Evolutionary conservation across 2,113 vertebrate species (phyloP).

Genomic region (Neolamprologus ventralis): DNA sequence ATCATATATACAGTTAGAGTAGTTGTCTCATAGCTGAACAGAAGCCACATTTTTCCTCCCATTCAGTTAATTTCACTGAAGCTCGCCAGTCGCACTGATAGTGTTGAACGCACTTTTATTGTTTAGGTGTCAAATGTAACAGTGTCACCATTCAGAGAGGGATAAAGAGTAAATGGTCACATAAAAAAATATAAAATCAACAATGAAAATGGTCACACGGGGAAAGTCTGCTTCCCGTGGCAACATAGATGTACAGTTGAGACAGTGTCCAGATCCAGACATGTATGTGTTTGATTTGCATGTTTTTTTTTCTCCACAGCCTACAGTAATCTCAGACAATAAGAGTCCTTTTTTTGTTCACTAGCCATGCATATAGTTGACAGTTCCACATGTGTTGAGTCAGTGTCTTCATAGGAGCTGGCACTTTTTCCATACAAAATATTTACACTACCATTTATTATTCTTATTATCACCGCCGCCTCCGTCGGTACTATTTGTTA

Average conservation of each 20-base stretch:
- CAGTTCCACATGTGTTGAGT: slow-evolving; percentile 49
- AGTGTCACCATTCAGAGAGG: slow-evolving; percentile 68
- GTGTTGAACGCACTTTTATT: slow-evolving; percentile 74
- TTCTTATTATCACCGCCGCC: background rate
- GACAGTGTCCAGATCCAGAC: slow-evolving; percentile 58
- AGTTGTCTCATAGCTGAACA: background rate
- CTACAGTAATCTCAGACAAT: slow-evolving; percentile 50
- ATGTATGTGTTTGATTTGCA: slow-evolving; percentile 59
- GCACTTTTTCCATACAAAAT: slow-evolving; percentile 64
- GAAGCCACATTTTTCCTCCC: background rate
- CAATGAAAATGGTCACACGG: slow-evolving; percentile 64
- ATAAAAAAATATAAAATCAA: slow-evolving; percentile 78
- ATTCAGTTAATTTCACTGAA: background rate
- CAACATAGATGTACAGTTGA: slow-evolving; percentile 54
- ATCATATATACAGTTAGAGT: background rate
- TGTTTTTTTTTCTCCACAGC: slow-evolving; percentile 40
- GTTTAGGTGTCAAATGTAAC: slow-evolving; percentile 72
- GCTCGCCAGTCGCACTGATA: background rate
- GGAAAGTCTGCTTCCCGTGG: slow-evolving; percentile 44
- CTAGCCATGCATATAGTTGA: slow-evolving; percentile 65
- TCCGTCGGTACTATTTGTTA: slow-evolving; percentile 4
- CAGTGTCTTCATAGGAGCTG: slow-evolving; percentile 56
- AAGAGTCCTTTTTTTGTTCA: slow-evolving; percentile 51
- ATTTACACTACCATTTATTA: slow-evolving; percentile 56
- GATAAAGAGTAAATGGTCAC: slow-evolving; percentile 68